Evolutionary conservation across 2,888 invertebrate genomes (phyloP).

Genomic region (Carabus problematicus): DNA sequence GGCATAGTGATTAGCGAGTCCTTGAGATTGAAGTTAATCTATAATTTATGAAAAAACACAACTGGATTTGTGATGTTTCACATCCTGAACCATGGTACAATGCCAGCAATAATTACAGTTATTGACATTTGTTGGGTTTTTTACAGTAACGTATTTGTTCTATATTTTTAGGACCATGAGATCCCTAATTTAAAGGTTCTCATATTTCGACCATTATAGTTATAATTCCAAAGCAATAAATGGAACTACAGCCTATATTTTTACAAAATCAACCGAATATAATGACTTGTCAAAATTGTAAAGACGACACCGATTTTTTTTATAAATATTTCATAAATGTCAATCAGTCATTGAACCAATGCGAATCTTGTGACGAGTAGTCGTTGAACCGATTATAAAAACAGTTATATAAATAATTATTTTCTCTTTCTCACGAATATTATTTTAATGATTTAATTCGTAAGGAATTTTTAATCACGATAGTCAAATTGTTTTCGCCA

Average conservation of each 20-base stretch:
- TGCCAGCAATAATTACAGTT: conserved; percentile 26
- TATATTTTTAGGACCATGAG: conserved; percentile 24
- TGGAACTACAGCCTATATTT: too few species aligned
- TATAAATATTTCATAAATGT: too few species aligned
- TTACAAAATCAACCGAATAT: too few species aligned
- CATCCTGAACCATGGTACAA: conserved; percentile 22
- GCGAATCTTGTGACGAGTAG: background rate
- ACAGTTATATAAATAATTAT: background rate
- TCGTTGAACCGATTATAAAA: too few species aligned
- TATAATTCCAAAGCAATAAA: too few species aligned
- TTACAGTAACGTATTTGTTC: background rate
- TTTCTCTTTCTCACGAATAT: background rate
- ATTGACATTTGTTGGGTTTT: conserved; percentile 10
- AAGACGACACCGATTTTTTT: background rate
- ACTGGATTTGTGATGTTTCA: conserved; percentile 25
- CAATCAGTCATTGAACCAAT: background rate
- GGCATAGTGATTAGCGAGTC: conserved; percentile 19
- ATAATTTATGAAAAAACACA: conserved; percentile 25
- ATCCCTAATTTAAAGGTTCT: conserved; percentile 14
- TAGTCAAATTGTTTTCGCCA: too few species aligned
- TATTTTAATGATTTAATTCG: too few species aligned
- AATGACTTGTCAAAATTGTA: too few species aligned
- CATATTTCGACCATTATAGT: too few species aligned
- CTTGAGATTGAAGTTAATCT: conserved; percentile 33
- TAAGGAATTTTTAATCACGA: too few species aligned